A percentile compares a stretch with the other conserved stretches of the same genome.
phyloP scores from a whole-genome alignment of 2,888 invertebrate genomes.

The Tetragonisca angustula region DNA sequence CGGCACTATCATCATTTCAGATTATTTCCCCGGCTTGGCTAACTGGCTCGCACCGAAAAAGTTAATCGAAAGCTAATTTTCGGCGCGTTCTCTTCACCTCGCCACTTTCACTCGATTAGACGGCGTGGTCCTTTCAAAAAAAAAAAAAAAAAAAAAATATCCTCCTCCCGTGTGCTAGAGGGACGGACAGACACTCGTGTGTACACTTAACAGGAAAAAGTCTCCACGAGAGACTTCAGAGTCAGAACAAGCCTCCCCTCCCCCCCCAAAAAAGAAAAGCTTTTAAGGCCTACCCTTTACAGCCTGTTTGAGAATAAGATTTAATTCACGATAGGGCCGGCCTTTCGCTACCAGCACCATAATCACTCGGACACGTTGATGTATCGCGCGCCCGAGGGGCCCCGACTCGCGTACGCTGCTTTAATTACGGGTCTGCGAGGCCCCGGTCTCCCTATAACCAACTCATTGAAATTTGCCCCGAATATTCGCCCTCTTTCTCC shows the following conservation, averaged over 20 bases:
- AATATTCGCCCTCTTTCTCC: neutral
- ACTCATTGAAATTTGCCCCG: constrained; percentile 67
- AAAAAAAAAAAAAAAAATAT: too few species aligned
- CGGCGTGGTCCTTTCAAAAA: constrained; percentile 34
- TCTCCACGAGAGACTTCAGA: too few species aligned
- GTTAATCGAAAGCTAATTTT: constrained; percentile 63
- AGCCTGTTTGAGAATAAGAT: constrained; percentile 72
- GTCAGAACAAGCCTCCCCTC: constrained; percentile 14
- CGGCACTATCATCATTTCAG: constrained; percentile 47
- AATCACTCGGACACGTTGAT: constrained; percentile 72
- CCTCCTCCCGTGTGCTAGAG: too few species aligned
- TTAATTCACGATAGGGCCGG: constrained; percentile 74
- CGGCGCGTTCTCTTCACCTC: constrained; percentile 54
- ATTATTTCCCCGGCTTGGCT: constrained; percentile 25
- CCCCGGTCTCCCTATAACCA: constrained; percentile 34
- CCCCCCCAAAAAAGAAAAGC: neutral
- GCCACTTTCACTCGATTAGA: constrained; percentile 69
- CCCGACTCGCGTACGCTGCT: constrained; percentile 45
- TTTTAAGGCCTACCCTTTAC: constrained; percentile 5
- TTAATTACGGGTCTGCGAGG: constrained; percentile 67
- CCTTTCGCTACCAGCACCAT: constrained; percentile 69
- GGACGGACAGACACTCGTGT: neutral
- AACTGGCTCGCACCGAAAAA: constrained; percentile 19
- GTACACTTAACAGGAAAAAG: constrained; percentile 46
- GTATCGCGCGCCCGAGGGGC: constrained; percentile 62